phyloP scores from a whole-genome alignment of 2,113 vertebrate genomes.

The Ranitomeya variabilis region DNA sequence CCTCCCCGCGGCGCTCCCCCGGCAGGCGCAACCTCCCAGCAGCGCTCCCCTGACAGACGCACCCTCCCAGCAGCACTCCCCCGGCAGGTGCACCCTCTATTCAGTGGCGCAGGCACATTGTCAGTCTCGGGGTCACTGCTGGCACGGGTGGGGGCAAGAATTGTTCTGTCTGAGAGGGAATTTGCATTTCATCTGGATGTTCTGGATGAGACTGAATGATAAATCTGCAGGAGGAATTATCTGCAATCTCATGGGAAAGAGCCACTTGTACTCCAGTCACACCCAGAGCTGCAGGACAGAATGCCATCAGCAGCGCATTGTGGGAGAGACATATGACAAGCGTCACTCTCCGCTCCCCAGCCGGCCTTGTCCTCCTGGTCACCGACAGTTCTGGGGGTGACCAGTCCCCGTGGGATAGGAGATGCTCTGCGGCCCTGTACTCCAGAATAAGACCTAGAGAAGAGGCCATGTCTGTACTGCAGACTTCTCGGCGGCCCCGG shows the following conservation, averaged over 20 bases:
- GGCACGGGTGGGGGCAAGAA: not conserved
- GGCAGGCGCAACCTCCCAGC: no score
- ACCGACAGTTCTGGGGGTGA: no score
- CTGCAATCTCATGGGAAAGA: not conserved
- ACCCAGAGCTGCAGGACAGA: not conserved
- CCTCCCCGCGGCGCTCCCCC: no score
- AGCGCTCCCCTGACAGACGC: no score
- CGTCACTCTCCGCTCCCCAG: no score
- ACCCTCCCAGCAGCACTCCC: no score
- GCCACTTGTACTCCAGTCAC: not conserved
- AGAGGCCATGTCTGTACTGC: no score
- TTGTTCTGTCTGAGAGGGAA: slow-evolving; percentile 16
- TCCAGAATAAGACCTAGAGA: no score
- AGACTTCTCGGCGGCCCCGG: no score
- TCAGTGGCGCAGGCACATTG: not conserved
- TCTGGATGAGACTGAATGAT: not conserved
- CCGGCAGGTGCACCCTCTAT: not conserved
- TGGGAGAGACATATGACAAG: not conserved
- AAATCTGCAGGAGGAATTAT: not conserved
- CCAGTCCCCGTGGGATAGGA: no score
- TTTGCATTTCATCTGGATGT: not conserved
- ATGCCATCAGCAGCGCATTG: not conserved
- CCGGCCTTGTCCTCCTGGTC: no score
- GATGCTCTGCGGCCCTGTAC: no score
- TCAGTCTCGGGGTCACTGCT: slow-evolving; percentile 10